phyloP scores from a whole-genome alignment of 2,797 vertebrate genomes.

The Syngnathus rostellatus region DNA sequence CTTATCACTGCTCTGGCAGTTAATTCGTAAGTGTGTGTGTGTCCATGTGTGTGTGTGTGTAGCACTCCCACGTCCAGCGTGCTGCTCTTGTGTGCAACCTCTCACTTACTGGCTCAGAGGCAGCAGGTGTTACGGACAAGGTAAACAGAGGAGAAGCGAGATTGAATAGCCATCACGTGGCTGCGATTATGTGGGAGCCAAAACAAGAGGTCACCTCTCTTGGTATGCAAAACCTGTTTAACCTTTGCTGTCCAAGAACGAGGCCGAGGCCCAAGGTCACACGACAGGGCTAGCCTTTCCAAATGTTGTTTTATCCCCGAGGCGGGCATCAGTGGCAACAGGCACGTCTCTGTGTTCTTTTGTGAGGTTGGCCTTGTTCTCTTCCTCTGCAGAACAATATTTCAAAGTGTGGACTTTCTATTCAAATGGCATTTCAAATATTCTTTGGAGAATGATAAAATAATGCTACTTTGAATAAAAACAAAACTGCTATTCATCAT shows the following conservation, averaged over 20 bases:
- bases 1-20: constrained; percentile 45
- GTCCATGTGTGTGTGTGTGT: constrained; percentile 10
- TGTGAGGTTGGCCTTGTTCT: constrained; percentile 38
- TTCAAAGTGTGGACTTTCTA: constrained; percentile 22
- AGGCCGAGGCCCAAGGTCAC: constrained; percentile 47
- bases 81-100: constrained; percentile 37
- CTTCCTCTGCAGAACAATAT: constrained; percentile 22
- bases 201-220: constrained; percentile 40
- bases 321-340: constrained; percentile 34
- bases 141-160: constrained; percentile 51
- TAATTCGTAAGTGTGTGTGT: constrained; percentile 28
- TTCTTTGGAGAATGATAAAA: neutral
- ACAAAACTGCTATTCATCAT: too few species aligned
- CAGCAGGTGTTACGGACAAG: constrained; percentile 56
- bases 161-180: constrained; percentile 24
- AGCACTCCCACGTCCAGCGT: constrained; percentile 37
- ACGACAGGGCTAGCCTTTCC: constrained; percentile 37
- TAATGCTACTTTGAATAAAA: too few species aligned
- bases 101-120: constrained; percentile 58
- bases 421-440: neutral
- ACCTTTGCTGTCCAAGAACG: constrained; percentile 31
- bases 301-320: constrained; percentile 43
- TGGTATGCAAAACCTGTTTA: constrained; percentile 56
- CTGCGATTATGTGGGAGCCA: constrained; percentile 48
- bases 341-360: constrained; percentile 22